Evolutionary conservation across 2,113 vertebrate species (phyloP).

Genomic region (Tichodroma muraria): DNA sequence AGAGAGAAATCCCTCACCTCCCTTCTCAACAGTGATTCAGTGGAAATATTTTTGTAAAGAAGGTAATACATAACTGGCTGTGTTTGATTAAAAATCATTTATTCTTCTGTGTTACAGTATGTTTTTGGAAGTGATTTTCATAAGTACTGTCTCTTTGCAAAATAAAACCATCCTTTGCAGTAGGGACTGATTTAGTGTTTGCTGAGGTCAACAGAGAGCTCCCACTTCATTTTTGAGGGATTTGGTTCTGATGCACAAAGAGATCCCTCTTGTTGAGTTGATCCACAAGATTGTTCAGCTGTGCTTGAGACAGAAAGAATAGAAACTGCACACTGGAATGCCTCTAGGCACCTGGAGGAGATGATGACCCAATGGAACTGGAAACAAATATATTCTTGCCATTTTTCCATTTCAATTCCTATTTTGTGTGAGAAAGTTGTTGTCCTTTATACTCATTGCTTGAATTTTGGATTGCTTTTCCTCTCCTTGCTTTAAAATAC

Average conservation of each 20-base stretch:
- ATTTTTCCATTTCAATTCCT: background rate
- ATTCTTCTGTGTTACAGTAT: background rate
- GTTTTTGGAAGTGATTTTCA: background rate
- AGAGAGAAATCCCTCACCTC: too few relatives aligned
- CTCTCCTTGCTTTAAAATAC: background rate
- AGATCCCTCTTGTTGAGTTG: too few relatives aligned
- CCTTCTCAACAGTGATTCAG: background rate
- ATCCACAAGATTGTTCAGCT: background rate
- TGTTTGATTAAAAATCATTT: background rate
- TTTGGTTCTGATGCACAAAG: background rate
- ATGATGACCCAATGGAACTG: background rate
- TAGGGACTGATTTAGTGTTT: background rate
- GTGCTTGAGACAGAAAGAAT: background rate
- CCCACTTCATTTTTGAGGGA: background rate
- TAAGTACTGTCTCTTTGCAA: background rate
- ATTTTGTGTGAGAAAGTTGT: background rate
- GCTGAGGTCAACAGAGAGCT: background rate
- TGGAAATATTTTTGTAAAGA: background rate
- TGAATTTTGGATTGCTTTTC: background rate
- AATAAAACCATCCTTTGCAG: background rate
- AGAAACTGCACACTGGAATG: background rate
- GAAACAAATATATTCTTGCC: background rate
- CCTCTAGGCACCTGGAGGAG: background rate
- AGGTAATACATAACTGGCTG: background rate
- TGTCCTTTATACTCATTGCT: background rate